Conservation (phyloP, 2,797 vertebrate genomes). For the Etheostoma perlongum region DNA sequence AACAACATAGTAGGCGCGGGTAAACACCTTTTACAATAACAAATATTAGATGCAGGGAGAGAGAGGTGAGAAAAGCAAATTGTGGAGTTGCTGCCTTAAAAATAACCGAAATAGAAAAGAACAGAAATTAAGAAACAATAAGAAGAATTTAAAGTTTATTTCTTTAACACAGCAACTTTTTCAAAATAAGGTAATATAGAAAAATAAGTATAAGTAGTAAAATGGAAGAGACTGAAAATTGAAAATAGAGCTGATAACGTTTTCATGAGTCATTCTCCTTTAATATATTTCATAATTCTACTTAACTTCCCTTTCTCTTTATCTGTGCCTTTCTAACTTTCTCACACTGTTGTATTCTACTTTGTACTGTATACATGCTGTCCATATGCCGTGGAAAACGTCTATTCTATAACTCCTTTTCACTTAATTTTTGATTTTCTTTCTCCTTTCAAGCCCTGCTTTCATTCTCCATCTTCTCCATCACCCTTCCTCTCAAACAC, state of each 20-base stretch:
- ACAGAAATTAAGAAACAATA: not conserved
- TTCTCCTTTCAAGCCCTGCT: conserved; percentile 28
- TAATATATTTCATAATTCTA: conserved; percentile 4
- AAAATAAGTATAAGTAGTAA: not conserved
- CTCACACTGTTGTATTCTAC: conserved; percentile 16
- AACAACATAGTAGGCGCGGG: not conserved
- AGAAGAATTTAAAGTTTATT: not conserved
- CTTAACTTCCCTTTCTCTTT: not conserved
- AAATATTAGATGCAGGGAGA: conserved; percentile 12
- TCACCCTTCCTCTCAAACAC: conserved; percentile 45
- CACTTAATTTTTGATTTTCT: conserved; percentile 49
- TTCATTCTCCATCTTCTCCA: conserved; percentile 52
- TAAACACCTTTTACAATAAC: conserved; percentile 2
- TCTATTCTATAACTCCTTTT: conserved; percentile 59
- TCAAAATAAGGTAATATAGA: not conserved
- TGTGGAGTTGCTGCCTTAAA: not conserved
- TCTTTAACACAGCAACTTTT: not conserved
- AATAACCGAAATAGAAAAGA: not conserved
- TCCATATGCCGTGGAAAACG: conserved; percentile 38
- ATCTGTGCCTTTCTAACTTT: not conserved
- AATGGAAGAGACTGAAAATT: conserved; percentile 13
- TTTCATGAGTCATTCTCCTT: conserved; percentile 1
- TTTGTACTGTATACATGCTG: conserved; percentile 5
- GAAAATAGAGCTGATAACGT: conserved; percentile 6
- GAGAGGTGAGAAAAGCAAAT: not conserved